phyloP scores from a whole-genome alignment of 2,113 vertebrate genomes.

The Scopus umbretta region DNA sequence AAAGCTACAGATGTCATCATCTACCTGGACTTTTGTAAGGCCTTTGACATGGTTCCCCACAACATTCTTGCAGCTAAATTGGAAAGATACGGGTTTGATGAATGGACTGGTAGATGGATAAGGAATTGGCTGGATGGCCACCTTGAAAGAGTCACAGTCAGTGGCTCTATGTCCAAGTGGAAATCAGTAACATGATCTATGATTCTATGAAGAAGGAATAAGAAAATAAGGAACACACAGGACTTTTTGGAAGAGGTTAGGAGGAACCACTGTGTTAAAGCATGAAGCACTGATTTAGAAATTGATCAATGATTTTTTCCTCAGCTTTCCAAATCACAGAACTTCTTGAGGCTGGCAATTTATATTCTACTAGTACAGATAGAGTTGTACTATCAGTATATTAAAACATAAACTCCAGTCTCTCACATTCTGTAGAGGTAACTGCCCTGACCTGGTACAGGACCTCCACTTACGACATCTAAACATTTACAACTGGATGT shows the following conservation, averaged over 20 bases:
- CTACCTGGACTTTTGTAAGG: neutral
- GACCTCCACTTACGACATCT: neutral
- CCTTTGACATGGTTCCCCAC: neutral
- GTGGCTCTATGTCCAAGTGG: neutral
- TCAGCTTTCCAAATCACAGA: neutral
- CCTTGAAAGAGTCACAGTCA: neutral
- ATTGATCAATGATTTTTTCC: neutral
- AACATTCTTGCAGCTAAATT: neutral
- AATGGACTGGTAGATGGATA: neutral
- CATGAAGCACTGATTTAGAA: neutral
- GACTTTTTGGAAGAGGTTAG: neutral
- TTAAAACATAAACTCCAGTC: neutral
- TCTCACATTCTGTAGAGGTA: neutral
- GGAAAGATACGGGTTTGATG: neutral
- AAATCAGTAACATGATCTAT: neutral
- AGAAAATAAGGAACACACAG: neutral
- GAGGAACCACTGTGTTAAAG: neutral
- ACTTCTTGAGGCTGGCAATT: neutral
- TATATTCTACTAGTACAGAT: neutral
- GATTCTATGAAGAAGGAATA: neutral
- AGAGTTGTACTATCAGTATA: neutral
- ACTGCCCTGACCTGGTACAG: neutral
- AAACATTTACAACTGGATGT: neutral
- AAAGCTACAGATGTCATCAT: neutral
- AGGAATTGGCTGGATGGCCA: neutral